phyloP scores from a whole-genome alignment of 2,888 invertebrate species.

The Eupithecia subumbrata region DNA sequence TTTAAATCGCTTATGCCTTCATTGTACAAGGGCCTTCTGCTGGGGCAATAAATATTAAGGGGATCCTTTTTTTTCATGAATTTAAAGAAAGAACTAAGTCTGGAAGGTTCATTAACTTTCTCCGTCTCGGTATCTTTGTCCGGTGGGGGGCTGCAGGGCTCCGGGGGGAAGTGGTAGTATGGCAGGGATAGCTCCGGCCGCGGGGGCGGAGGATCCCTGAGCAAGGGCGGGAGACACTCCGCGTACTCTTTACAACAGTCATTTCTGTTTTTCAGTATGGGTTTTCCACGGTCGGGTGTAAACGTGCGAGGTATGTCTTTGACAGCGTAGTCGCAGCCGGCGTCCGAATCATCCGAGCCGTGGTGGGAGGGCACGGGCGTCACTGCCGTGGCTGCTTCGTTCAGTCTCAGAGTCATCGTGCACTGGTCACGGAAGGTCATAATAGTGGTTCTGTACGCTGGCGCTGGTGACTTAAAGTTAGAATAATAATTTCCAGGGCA shows the following conservation, averaged over 20 bases:
- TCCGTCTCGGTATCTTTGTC: neutral
- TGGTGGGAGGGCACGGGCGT: conserved; percentile 38
- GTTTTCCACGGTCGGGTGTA: conserved; percentile 2
- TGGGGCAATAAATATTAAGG: conserved; percentile 21
- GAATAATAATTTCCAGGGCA: neutral
- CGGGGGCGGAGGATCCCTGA: neutral
- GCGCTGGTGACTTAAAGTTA: neutral
- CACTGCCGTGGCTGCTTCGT: conserved; percentile 56
- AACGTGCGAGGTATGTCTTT: conserved; percentile 38
- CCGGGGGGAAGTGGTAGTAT: neutral
- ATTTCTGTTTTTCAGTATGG: neutral
- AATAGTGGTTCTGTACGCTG: conserved; percentile 57
- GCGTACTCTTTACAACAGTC: neutral
- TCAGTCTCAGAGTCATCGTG: conserved; percentile 67
- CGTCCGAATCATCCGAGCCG: conserved; percentile 39
- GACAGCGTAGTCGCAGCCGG: conserved; percentile 42
- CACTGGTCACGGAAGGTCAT: conserved; percentile 59
- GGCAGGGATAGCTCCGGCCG: neutral
- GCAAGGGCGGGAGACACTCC: neutral
- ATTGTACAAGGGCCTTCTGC: conserved; percentile 63
- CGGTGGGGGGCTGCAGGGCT: neutral
- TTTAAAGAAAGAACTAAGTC: conserved; percentile 40
- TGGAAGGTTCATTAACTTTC: neutral
- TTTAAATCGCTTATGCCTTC: conserved; percentile 65
- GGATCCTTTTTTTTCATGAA: conserved; percentile 32